phyloP scores from a whole-genome alignment of 2,797 vertebrate genomes.

The Tinamus major region DNA sequence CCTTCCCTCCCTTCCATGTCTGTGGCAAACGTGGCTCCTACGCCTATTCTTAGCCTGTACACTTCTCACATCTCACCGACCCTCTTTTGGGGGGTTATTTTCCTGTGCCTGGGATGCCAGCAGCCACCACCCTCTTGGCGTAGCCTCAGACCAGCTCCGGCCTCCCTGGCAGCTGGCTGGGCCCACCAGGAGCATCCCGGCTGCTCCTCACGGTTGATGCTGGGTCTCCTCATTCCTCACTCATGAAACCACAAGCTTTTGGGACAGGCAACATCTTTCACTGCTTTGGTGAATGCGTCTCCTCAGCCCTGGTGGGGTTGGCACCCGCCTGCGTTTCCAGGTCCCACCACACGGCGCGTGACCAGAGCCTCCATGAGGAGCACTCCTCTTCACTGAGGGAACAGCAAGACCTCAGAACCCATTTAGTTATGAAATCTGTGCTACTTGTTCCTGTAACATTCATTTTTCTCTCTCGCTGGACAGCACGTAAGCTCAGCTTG shows the following conservation, averaged over 20 bases:
- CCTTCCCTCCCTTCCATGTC: too few relatives aligned
- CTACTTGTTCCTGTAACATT: neutral
- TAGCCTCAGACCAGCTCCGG: neutral
- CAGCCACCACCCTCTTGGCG: neutral
- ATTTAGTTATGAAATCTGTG: slow-evolving; percentile 17
- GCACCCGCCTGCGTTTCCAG: neutral
- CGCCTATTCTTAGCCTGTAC: too few relatives aligned
- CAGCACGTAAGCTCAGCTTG: neutral
- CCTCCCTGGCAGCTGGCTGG: neutral
- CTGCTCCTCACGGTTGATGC: neutral
- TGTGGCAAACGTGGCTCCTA: too few relatives aligned
- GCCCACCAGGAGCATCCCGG: neutral
- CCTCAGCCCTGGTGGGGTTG: neutral
- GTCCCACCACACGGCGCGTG: neutral
- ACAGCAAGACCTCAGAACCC: neutral
- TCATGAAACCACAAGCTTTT: neutral
- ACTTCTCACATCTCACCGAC: too few relatives aligned
- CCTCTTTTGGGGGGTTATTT: too few relatives aligned
- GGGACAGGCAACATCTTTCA: neutral
- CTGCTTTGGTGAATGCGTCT: neutral
- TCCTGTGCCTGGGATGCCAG: neutral
- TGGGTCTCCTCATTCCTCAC: neutral
- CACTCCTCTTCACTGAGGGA: neutral
- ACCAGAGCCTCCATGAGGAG: neutral
- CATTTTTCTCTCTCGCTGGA: slow-evolving; percentile 31